Base-by-base conservation (phyloP, 2,113 vertebrate species). In the Pelodiscus sinensis region DNA sequence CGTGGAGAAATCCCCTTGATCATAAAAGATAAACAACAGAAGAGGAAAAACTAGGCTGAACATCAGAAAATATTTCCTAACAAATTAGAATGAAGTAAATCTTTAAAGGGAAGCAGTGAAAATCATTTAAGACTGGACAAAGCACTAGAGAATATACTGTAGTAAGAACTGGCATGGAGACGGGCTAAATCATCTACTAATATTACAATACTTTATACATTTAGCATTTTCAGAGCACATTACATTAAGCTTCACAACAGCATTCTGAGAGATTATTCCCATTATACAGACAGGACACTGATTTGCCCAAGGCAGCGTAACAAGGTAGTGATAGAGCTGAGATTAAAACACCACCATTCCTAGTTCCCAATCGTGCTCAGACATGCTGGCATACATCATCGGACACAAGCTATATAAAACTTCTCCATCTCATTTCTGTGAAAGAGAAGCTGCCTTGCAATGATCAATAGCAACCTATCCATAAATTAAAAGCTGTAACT, bases 151-250 rank as follows among this genome's bases (percentile, higher is more conserved):
- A 68, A 68, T 31, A 68, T 21, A 71, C n/a, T 71, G 8, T 35
- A n/a, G n/a, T 21, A 35, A 21, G 65, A 71, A 35, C 65, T 35
- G 8, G n/a, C 65, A 35, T 21, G 31, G 18, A 71, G 18, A 35
- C 8, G 8, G 65, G 9, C 18, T 35, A 71, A 35, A 71, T 35
- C 35, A 71, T 9, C n/a, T 71, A 35, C 2, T 68, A 71, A 2
- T 5, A 8, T 16, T 35, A 71, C 5, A 71, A 71, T 35, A 35
- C n/a, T 71, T 35, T 35, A 71, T 5, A 1, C 18, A 35, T 18
- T 68, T 68, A 71, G 15, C 31, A 11, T 82, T 89, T 87, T 90
- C 75, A 92, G 31, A 71, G n/a, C n/a, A 21, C 10, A 88, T 62
- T 8, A 27, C 44, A 83, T 2, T 31, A 86, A 75, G 82, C 60